These are phyloP conservation scores for Zaprionus ornatus DNA, from an alignment of 1,140 invertebrate genomes.

Conservation along the genomic window DNA sequence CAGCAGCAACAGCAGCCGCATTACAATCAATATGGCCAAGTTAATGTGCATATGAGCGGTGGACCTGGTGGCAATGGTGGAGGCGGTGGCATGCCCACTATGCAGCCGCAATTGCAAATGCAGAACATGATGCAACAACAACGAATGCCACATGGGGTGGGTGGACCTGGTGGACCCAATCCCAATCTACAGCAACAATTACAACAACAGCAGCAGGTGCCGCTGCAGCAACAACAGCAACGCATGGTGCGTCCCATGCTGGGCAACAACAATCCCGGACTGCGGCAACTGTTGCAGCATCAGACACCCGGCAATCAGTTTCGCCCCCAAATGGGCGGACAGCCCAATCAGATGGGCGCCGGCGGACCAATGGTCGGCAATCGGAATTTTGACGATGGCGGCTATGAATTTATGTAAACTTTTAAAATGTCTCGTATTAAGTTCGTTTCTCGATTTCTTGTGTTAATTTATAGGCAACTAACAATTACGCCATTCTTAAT, in stretches of 20 bases:
- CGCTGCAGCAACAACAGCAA: constrained; percentile 80
- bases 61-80: constrained; percentile 54
- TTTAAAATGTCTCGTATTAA: constrained; percentile 14
- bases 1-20: constrained; percentile 72
- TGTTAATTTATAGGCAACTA: neutral
- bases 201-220: constrained; percentile 67
- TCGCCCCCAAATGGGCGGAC: constrained; percentile 77
- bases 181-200: constrained; percentile 66
- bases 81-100: constrained; percentile 58
- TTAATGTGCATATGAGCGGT: constrained; percentile 73
- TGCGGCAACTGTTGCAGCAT: constrained; percentile 88
- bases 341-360: constrained; percentile 80
- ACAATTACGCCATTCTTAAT: neutral
- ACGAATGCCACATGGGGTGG: constrained; percentile 60
- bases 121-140: constrained; percentile 84
- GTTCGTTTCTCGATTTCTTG: neutral
- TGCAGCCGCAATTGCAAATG: constrained; percentile 82
- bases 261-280: constrained; percentile 87
- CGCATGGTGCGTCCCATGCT: constrained; percentile 88
- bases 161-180: constrained; percentile 60
- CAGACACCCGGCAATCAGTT: constrained; percentile 84
- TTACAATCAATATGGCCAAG: constrained; percentile 71
- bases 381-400: constrained; percentile 77
- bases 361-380: constrained; percentile 74
- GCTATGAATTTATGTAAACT: constrained; percentile 79